Evolutionary conservation across 2,888 invertebrate genomes (phyloP), one percentile per base, ranked within the genome.

Genomic region (Horisme vitalbata): DNA sequence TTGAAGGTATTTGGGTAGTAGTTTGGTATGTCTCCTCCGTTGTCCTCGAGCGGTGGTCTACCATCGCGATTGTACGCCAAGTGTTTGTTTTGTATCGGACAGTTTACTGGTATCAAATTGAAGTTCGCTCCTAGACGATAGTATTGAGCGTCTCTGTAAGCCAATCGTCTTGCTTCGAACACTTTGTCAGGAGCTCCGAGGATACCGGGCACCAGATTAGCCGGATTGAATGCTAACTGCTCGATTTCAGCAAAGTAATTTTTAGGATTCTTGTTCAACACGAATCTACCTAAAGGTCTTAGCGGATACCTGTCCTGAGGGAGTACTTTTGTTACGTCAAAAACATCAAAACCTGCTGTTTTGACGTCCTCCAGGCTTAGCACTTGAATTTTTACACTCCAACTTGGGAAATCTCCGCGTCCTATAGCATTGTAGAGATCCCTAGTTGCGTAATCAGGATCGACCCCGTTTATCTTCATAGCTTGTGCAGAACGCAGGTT

Each of bases 1-100:
- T 92, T 88, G 76, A 97, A 99, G 53, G 97, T 96, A 86, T 99
- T 99, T 0, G 99, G 99, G 82, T 92, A 97, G 75, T 98, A 99
- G 80, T 98, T 98, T 1, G 98, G 98, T 2, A 95, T 95, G 13
- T 95, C 95, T 23, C 91, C 93, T 78, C 96, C 95, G 71, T 97
- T 97, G 61, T 94, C 93, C 24, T 91, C 87, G n/a, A 93, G 89
- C 14, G 93, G 91, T 88, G 94, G 93, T 6, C 91, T 87, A 0
- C 98, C 98, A 75, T 98, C 98, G 20, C 98, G 92, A 78, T 97
- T 96, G 71, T 95, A 97, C 69, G 96, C 94, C 52, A 88, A 82
- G 36, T 82, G 86, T 18, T 89, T 75, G 4, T 90, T 91, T 64
- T 92, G 85, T 81, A 94, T 95, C 0, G 99, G 98, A 77, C 97